phyloP scores from a whole-genome alignment of 2,113 vertebrate species.

The Tichodroma muraria region DNA sequence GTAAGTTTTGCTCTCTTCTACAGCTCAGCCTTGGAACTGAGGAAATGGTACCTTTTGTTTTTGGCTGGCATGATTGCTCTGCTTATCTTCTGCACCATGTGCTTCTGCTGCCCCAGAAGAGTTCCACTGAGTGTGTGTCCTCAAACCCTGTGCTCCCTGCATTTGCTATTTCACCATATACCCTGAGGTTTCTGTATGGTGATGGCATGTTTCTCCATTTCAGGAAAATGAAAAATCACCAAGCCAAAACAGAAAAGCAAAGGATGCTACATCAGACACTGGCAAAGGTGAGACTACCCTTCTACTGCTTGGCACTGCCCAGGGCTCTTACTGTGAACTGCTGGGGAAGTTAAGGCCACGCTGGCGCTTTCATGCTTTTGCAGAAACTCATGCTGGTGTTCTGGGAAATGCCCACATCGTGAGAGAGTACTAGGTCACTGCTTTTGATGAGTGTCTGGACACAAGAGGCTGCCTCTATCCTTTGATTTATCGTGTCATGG shows the following conservation, averaged over 20 bases:
- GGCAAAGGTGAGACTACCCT: slow-evolving; percentile 85
- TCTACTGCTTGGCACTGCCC: not conserved
- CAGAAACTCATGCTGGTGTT: not conserved
- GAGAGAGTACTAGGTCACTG: not conserved
- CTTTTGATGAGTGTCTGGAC: not conserved
- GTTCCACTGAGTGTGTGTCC: not conserved
- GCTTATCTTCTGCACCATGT: not conserved
- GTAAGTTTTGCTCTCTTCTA: slow-evolving; percentile 64
- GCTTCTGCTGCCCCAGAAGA: not conserved
- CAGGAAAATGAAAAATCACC: slow-evolving; percentile 98
- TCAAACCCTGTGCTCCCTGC: not conserved
- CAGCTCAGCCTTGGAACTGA: not conserved
- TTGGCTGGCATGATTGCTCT: not conserved
- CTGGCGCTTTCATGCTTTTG: not conserved
- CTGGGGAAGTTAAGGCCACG: accelerated
- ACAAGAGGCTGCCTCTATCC: not conserved
- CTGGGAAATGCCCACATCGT: not conserved
- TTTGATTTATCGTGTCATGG: not conserved
- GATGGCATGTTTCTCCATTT: not conserved
- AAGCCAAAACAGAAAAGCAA: slow-evolving; percentile 96
- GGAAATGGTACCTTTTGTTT: not conserved
- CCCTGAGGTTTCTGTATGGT: not conserved
- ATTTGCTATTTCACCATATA: accelerated
- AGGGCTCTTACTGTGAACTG: not conserved
- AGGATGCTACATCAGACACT: slow-evolving; percentile 92